Evolutionary conservation across 2,797 vertebrate species (phyloP), one percentile per base, ranked within the genome.

Genomic region (Coccyzus lansbergi): DNA sequence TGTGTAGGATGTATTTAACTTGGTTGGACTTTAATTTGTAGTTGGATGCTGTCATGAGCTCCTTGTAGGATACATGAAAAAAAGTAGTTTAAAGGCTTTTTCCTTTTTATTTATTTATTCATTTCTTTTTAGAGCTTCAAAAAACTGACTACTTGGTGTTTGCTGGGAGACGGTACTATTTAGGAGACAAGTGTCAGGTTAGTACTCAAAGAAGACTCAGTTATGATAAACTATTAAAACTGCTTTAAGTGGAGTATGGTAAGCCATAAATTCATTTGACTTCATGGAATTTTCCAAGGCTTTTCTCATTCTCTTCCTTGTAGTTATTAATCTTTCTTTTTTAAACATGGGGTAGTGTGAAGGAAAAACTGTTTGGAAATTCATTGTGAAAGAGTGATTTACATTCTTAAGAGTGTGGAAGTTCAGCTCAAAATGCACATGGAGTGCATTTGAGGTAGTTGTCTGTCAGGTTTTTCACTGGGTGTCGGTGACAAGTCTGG

Each of bases 101-200:
- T 26, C 26, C 24, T 65, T 71, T 91, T 87, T 72, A 86, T 89
- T 86, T 85, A 84, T 94, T 88, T 91, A 69, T 96, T 86, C 56
- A 56, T 96, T 96, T 94, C 71, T 95, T 96, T 94, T 86, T 95
- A 99, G 99, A 99, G 97, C 98, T 99, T 97, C 99, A 99, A 97
- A 99, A 99, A 98, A 98, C 98, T 7, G 98, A 99, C 94, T 99
- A 98, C 97, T 98, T 99, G 98, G 99, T 99, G 96, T 99, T 99
- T 97, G 99, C 98, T 94, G 99, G 99, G 82, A 98, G 98, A 88
- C 99, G 99, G 85, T 99, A 99, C 97, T 99, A 98, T 97, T 97
- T 99, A 94, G 99, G 99, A 96, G 99, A 99, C 98, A 99, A 99
- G 93, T 99, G 99, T 98, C 99, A 99, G 99, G 99, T 99, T 96